Evolutionary conservation across 2,113 vertebrate species (phyloP).

Genomic region (Dasyornis broadbenti): DNA sequence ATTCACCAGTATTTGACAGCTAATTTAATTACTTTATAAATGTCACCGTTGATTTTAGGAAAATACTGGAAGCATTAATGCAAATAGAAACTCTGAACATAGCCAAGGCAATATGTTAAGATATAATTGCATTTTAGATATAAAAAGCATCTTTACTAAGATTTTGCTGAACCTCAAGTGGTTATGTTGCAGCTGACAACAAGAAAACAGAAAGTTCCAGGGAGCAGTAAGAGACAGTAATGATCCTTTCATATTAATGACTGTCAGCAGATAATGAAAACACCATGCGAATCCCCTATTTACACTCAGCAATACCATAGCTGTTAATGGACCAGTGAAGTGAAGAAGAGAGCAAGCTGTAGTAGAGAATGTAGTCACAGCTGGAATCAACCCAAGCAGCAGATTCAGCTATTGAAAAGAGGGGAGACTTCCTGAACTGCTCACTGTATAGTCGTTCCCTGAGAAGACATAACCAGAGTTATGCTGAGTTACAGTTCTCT

Average conservation of each 20-base stretch:
- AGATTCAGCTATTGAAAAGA: background rate
- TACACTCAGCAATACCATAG: background rate
- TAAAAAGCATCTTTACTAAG: background rate
- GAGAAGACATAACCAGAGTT: background rate
- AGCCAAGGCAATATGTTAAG: background rate
- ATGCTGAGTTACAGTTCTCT: background rate
- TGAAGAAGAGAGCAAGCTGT: background rate
- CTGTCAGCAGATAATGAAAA: background rate
- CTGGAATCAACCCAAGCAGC: background rate
- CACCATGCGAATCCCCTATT: background rate
- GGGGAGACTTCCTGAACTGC: background rate
- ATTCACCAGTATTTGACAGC: background rate
- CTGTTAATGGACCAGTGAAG: background rate
- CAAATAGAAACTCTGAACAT: background rate
- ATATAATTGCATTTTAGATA: background rate
- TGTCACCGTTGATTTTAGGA: background rate
- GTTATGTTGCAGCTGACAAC: background rate
- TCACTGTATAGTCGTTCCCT: background rate
- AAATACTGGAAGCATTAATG: background rate
- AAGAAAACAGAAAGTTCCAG: background rate
- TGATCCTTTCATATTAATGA: background rate
- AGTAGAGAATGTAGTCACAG: background rate
- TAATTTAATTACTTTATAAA: background rate
- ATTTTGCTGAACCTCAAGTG: background rate
- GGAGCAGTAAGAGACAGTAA: background rate